Base-by-base conservation (phyloP, 2,888 invertebrate species). In the Trachelus stipa region DNA sequence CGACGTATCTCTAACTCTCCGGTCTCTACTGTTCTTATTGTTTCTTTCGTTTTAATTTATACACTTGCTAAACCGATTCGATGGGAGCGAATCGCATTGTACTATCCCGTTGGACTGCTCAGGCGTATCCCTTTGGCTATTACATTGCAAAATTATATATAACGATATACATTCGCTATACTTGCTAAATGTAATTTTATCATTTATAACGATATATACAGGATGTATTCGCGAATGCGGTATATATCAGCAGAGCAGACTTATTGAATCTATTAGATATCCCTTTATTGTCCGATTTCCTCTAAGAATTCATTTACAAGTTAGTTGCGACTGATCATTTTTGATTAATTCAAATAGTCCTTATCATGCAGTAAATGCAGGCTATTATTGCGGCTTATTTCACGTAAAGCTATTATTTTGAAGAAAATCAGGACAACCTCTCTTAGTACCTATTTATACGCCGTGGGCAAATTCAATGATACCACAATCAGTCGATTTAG, bases 401-500 rank as follows among this genome's bases (percentile, higher is more conserved):
- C 56, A 9, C 56, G 12, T 56, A 23, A 56, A 15, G 23, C 15
- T 23, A 56, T 56, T 56, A 56, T 23, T 56, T 56, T 56, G 0
- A 56, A 56, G 56, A 30, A 71, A 71, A 71, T 71, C 71, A 11
- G 31, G 71, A 33, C 71, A 34, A 34, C 34, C 71, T 31, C 71
- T 71, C 34, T 71, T 71, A 30, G 30, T 71, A 56, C 56, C 23
- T 56, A 23, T 56, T 56, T 56, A 23, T 56, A 56, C 56, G 23
- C 56, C 23, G 56, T 23, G 56, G 23, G 56, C 56, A 23, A 56
- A 56, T 74, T 74, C 30, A 31, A 35, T 76, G 73, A 73, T 31
- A 79, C 34, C 68, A 79, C 69, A 76, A 77, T 77, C 77, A 73
- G 76, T 79, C 79, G 79, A 75, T 79, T 77, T 23, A 68, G 77